Evolutionary conservation across 2,888 invertebrate species (phyloP).

Genomic region (Drosophila nr. perissopoda): DNA sequence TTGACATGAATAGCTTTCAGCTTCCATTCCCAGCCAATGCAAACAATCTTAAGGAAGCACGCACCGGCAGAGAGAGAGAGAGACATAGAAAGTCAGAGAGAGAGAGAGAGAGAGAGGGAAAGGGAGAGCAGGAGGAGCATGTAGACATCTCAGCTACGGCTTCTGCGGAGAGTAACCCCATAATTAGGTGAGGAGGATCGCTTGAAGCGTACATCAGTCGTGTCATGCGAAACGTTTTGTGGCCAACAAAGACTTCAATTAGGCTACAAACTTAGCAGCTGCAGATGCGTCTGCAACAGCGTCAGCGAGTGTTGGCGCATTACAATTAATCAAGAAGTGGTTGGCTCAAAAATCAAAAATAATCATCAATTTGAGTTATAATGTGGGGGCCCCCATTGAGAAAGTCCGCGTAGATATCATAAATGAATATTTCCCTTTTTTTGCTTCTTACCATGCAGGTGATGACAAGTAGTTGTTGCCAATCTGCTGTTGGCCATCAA

Average conservation of each 20-base stretch:
- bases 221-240: conserved; percentile 69
- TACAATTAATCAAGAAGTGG: conserved; percentile 77
- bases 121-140: not conserved
- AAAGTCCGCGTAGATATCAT: conserved; percentile 60
- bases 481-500: conserved; percentile 28
- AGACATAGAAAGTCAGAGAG: not conserved
- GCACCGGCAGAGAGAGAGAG: conserved; percentile 17
- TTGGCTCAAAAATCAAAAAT: conserved; percentile 73
- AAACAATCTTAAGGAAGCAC: conserved; percentile 46
- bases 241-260: conserved; percentile 61
- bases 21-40: conserved; percentile 41
- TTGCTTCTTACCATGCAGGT: not conserved
- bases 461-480: conserved; percentile 33
- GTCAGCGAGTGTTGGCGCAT: conserved; percentile 32
- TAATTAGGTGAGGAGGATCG: conserved; percentile 53
- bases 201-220: conserved; percentile 25
- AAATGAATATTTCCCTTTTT: conserved; percentile 29
- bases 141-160: conserved; percentile 21
- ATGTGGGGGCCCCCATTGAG: conserved; percentile 41
- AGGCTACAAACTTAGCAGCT: conserved; percentile 62
- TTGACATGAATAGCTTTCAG: conserved; percentile 66
- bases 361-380: conserved; percentile 68
- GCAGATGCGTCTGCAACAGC: conserved; percentile 44
- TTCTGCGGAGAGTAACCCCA: conserved; percentile 46
- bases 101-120: not conserved